Percentiles rank a stretch among this genome's conserved stretches.
Evolutionary conservation across 2,888 invertebrate genomes (phyloP).

Genomic region (Drosophila mettleri): DNA sequence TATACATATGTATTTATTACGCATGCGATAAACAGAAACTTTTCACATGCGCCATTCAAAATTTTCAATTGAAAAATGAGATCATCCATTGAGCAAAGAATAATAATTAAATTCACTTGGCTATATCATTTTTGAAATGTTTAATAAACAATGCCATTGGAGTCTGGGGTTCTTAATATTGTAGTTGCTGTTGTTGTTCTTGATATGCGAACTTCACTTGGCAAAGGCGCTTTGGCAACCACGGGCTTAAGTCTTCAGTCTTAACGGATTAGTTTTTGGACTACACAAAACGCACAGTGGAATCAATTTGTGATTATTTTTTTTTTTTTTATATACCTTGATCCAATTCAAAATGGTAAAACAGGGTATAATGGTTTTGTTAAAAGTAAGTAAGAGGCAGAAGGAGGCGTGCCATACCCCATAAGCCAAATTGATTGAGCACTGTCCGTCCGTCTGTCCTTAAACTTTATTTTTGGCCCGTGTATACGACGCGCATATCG

Average conservation of each 20-base stretch:
- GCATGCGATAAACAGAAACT: conserved; percentile 70
- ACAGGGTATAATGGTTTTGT: too few species aligned
- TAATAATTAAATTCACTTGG: conserved; percentile 75
- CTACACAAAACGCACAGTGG: conserved; percentile 33
- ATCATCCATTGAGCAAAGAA: conserved; percentile 66
- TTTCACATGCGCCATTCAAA: conserved; percentile 58
- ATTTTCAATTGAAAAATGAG: conserved; percentile 77
- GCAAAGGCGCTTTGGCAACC: conserved; percentile 18
- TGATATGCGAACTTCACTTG: conserved; percentile 44
- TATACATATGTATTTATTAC: conserved; percentile 60
- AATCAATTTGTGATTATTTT: conserved; percentile 51
- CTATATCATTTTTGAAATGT: conserved; percentile 68
- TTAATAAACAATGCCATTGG: conserved; percentile 64
- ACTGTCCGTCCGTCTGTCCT: too few species aligned
- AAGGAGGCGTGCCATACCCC: too few species aligned
- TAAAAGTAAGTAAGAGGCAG: too few species aligned
- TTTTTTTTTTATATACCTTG: too few species aligned
- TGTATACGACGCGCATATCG: too few species aligned
- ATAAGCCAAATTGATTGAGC: too few species aligned
- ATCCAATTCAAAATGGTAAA: too few species aligned
- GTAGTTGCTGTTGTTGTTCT: conserved; percentile 15
- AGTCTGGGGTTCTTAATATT: conserved; percentile 14
- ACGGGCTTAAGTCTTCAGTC: conserved; percentile 48
- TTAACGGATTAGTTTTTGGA: conserved; percentile 58
- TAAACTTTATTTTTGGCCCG: too few species aligned